Percentiles rank a stretch among this genome's conserved stretches.
Conservation (phyloP, 2,888 invertebrate genomes). For the Apamea monoglypha region DNA sequence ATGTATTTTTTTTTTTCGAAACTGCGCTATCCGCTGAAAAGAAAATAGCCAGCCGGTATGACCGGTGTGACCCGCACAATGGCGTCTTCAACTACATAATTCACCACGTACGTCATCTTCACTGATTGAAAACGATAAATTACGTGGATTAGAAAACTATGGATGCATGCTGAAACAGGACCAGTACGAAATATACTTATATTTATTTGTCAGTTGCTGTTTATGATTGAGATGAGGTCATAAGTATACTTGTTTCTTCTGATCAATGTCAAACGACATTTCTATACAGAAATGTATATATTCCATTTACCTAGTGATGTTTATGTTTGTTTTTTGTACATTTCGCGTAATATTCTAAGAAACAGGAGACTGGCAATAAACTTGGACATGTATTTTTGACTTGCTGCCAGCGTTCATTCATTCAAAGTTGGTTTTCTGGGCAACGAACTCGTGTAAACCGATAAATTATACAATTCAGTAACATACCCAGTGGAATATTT, state of each 20-base stretch:
- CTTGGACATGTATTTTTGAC: background rate
- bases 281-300: constrained; percentile 1
- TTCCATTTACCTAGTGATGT: background rate
- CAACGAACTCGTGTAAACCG: background rate
- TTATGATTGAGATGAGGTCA: constrained; percentile 7
- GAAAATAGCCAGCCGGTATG: no score
- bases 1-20: no score
- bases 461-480: background rate
- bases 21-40: no score
- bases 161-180: background rate
- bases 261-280: constrained; percentile 10
- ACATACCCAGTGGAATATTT: background rate
- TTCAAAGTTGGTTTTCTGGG: background rate
- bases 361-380: background rate
- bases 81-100: no score
- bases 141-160: no score
- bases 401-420: background rate
- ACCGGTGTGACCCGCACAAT: no score
- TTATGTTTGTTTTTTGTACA: background rate
- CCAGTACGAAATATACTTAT: background rate
- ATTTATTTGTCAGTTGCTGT: constrained; percentile 28
- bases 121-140: no score
- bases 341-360: background rate
- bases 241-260: constrained; percentile 9
- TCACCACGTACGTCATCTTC: no score